These are phyloP conservation scores for Columba guinea DNA, from an alignment of 2,797 vertebrate genomes.

Conservation along the genomic window DNA sequence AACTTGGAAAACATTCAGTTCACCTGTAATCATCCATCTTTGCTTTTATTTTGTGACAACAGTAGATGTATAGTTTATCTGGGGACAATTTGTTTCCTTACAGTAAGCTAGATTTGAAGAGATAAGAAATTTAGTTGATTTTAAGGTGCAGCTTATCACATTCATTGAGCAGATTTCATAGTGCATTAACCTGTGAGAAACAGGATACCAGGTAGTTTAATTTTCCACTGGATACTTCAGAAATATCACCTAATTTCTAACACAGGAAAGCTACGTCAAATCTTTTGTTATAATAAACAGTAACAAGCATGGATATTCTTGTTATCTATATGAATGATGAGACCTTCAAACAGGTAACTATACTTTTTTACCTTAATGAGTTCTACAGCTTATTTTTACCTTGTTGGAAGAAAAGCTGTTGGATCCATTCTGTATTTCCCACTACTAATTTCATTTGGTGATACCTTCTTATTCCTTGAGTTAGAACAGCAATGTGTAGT, in stretches of 20 bases:
- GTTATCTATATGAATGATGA: background rate
- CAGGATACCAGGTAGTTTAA: background rate
- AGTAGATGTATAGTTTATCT: background rate
- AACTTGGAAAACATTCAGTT: background rate
- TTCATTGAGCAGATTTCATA: background rate
- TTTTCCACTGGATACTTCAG: background rate
- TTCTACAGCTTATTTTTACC: background rate
- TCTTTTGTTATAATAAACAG: background rate
- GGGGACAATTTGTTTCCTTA: background rate
- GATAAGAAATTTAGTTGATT: background rate
- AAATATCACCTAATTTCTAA: background rate
- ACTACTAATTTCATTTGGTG: background rate
- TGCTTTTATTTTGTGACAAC: background rate
- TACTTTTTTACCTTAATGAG: background rate
- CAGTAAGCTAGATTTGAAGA: background rate
- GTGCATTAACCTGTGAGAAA: background rate
- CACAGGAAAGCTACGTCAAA: background rate
- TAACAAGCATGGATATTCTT: background rate
- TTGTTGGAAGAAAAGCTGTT: background rate
- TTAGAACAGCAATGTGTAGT: background rate
- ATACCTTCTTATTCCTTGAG: background rate
- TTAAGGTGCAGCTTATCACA: background rate
- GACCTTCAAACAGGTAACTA: background rate
- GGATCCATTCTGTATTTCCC: background rate
- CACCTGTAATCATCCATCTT: background rate